Evolutionary conservation across 2,888 invertebrate species (phyloP).

Genomic region (Dicyrtomina minuta): DNA sequence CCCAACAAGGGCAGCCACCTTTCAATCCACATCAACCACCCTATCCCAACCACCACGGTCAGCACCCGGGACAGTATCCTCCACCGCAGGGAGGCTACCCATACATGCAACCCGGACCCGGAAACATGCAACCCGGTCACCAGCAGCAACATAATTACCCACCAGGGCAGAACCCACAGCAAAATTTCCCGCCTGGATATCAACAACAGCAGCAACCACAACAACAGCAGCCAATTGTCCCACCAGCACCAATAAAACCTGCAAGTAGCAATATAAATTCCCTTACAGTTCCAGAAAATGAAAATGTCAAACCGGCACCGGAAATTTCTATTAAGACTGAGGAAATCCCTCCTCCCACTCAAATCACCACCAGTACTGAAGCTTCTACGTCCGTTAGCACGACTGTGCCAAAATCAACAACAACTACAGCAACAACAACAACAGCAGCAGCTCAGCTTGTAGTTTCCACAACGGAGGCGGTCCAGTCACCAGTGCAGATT

Average conservation of each 20-base stretch:
- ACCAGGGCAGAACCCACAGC: too few species aligned
- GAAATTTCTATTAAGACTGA: too few species aligned
- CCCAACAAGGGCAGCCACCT: conserved; percentile 14
- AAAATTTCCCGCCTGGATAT: neutral
- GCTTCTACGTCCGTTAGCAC: neutral
- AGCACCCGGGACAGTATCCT: conserved; percentile 5
- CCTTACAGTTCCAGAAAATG: neutral
- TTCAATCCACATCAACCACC: conserved; percentile 1
- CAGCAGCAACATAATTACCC: too few species aligned
- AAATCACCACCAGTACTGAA: neutral
- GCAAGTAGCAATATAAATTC: too few species aligned
- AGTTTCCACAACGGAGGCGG: neutral
- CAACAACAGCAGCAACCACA: conserved; percentile 10
- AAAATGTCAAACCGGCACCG: too few species aligned
- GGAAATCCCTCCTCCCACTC: neutral
- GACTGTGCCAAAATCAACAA: neutral
- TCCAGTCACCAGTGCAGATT: neutral
- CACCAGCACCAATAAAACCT: neutral
- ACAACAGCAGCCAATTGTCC: neutral
- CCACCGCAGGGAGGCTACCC: neutral
- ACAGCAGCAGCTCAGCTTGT: neutral
- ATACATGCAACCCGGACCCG: neutral
- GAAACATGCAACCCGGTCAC: too few species aligned
- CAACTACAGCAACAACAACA: neutral
- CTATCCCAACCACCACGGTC: neutral